Conservation (phyloP, 2,888 invertebrate species). For the Metacarcinus magister region DNA sequence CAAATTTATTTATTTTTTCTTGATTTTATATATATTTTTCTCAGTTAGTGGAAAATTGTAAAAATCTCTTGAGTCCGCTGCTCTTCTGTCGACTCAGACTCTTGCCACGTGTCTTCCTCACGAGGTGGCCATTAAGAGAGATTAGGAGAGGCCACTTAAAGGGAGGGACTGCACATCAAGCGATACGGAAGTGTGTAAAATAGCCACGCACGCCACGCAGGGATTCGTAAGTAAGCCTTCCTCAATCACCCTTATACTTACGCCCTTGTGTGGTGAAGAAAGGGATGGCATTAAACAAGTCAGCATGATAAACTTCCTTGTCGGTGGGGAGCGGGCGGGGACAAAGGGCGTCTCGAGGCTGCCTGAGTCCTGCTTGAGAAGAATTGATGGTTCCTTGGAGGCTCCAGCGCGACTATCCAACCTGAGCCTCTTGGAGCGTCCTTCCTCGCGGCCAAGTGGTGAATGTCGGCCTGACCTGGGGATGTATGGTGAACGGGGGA, state of each 20-base stretch:
- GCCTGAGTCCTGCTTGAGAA: not conserved
- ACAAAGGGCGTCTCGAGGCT: not conserved
- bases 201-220: not conserved
- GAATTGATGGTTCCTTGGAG: not conserved
- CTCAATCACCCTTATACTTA: not conserved
- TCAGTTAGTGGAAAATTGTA: not conserved
- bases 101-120: not conserved
- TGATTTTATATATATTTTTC: not conserved
- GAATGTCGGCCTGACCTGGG: not conserved
- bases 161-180: not conserved
- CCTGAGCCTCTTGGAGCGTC: slow-evolving; percentile 40
- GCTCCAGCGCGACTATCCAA: not conserved
- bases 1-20: not conserved
- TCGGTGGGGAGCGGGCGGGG: not conserved
- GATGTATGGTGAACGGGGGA: not conserved
- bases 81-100: not conserved
- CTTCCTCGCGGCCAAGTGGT: slow-evolving; percentile 17
- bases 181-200: not conserved
- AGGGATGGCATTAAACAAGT: not conserved
- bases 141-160: not conserved
- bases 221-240: not conserved
- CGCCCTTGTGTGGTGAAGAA: slow-evolving; percentile 12
- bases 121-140: not conserved
- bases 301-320: not conserved
- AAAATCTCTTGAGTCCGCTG: not conserved